A percentile compares a stretch with the other conserved stretches of the same genome.
phyloP scores from a whole-genome alignment of 2,797 vertebrate species.

The Poeciliopsis turneri region DNA sequence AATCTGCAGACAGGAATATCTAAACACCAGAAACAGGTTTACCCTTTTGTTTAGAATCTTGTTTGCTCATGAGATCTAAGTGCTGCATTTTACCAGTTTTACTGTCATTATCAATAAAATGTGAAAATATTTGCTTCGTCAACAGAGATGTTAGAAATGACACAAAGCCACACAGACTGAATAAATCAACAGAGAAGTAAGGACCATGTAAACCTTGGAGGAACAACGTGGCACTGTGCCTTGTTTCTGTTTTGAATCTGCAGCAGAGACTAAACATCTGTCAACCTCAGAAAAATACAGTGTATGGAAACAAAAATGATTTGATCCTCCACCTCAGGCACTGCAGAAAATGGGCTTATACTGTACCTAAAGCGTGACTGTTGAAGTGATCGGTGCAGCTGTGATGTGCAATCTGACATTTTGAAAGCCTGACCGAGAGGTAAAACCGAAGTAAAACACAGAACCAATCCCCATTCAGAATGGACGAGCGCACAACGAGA shows the following conservation, averaged over 20 bases:
- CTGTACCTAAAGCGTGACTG: slow-evolving; percentile 3
- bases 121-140: not conserved
- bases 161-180: not conserved
- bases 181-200: not conserved
- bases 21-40: not conserved
- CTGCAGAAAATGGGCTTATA: slow-evolving; percentile 31
- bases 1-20: slow-evolving; percentile 1
- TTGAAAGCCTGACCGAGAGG: slow-evolving; percentile 10
- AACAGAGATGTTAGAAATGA: not conserved
- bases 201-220: not conserved
- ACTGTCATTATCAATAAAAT: not conserved
- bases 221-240: slow-evolving; percentile 22
- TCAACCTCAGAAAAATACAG: slow-evolving; percentile 31
- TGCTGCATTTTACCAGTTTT: not conserved
- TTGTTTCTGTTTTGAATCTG: slow-evolving; percentile 26
- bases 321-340: slow-evolving; percentile 33
- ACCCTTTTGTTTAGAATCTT: not conserved
- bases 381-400: slow-evolving; percentile 13
- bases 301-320: slow-evolving; percentile 32
- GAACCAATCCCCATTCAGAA: not conserved
- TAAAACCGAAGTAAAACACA: slow-evolving; percentile 19
- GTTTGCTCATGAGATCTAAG: not conserved
- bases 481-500: slow-evolving; percentile 9
- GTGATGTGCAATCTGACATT: slow-evolving; percentile 9
- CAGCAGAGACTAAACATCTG: slow-evolving; percentile 39